These are phyloP conservation scores for Camponotus pennsylvanicus DNA, from an alignment of 1,140 invertebrate genomes.

Conservation along the genomic window DNA sequence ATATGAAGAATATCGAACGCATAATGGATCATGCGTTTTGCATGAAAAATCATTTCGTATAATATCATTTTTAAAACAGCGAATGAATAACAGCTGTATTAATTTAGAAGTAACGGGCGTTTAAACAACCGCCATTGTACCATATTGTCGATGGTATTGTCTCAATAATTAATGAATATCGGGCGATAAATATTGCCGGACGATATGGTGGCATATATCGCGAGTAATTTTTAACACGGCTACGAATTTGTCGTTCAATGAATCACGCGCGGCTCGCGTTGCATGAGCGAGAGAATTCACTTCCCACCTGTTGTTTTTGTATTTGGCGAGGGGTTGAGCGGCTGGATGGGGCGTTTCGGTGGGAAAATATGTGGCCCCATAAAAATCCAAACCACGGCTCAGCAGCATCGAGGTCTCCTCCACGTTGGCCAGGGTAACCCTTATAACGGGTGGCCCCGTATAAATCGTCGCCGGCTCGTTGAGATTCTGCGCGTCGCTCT, in stretches of 20 bases:
- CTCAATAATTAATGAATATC: conserved; percentile 49
- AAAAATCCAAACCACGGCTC: conserved; percentile 94
- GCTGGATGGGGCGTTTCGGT: conserved; percentile 91
- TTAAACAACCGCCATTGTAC: conserved; percentile 29
- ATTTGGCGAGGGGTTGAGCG: conserved; percentile 85
- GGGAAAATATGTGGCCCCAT: conserved; percentile 94
- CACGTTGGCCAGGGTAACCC: conserved; percentile 92
- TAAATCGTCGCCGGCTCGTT: conserved; percentile 87
- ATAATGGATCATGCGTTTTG: neutral
- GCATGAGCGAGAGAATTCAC: conserved; percentile 53
- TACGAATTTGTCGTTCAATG: conserved; percentile 49
- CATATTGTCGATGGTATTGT: conserved; percentile 10
- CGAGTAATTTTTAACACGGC: conserved; percentile 52
- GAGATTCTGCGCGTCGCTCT: conserved; percentile 84
- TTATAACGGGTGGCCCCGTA: conserved; percentile 87
- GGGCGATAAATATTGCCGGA: conserved; percentile 17
- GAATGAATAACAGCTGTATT: conserved; percentile 24
- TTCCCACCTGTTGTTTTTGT: conserved; percentile 86
- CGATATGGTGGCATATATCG: conserved; percentile 16
- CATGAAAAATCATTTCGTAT: neutral
- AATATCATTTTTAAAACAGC: neutral
- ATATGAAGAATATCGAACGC: no score
- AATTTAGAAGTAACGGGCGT: conserved; percentile 46
- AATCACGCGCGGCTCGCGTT: conserved; percentile 42
- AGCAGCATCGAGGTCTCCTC: conserved; percentile 93